phyloP scores from a whole-genome alignment of 2,888 invertebrate genomes.

The Doris montereyensis region DNA sequence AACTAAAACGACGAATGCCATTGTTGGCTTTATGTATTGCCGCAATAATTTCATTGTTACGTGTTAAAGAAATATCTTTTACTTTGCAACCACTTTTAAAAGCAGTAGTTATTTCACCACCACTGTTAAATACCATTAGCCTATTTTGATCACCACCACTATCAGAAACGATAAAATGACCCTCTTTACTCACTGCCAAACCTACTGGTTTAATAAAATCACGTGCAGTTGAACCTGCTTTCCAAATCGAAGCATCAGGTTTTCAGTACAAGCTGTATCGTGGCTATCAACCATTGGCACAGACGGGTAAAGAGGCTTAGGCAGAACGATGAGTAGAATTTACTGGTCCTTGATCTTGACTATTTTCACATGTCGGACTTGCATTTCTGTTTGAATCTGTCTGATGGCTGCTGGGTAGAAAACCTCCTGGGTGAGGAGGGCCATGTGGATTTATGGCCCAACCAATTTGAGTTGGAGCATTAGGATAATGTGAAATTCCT shows the following conservation, averaged over 20 bases:
- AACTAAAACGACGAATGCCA: slow-evolving; percentile 56
- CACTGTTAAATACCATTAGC: slow-evolving; percentile 58
- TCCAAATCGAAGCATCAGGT: slow-evolving; percentile 56
- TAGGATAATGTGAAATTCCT: neutral
- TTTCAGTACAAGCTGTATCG: slow-evolving; percentile 48
- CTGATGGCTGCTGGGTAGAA: too few relatives aligned
- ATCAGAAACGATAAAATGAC: slow-evolving; percentile 63
- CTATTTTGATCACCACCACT: slow-evolving; percentile 53
- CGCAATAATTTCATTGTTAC: slow-evolving; percentile 55
- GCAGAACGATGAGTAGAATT: neutral
- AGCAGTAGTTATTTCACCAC: slow-evolving; percentile 52
- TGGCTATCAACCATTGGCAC: neutral
- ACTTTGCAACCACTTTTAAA: slow-evolving; percentile 58
- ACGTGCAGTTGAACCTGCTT: slow-evolving; percentile 55
- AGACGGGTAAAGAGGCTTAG: slow-evolving; percentile 13
- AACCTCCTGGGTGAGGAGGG: too few relatives aligned
- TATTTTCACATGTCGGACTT: neutral
- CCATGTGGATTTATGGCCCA: too few relatives aligned
- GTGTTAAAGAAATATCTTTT: slow-evolving; percentile 56
- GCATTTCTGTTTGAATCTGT: neutral
- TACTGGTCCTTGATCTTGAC: neutral
- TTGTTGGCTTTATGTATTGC: slow-evolving; percentile 54
- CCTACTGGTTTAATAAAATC: slow-evolving; percentile 63
- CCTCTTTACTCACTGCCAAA: slow-evolving; percentile 55
- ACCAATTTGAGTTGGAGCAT: neutral